Percentiles rank a stretch among this genome's conserved stretches.
Conservation (phyloP, 2,888 invertebrate genomes). For the Anorthoa munda region DNA sequence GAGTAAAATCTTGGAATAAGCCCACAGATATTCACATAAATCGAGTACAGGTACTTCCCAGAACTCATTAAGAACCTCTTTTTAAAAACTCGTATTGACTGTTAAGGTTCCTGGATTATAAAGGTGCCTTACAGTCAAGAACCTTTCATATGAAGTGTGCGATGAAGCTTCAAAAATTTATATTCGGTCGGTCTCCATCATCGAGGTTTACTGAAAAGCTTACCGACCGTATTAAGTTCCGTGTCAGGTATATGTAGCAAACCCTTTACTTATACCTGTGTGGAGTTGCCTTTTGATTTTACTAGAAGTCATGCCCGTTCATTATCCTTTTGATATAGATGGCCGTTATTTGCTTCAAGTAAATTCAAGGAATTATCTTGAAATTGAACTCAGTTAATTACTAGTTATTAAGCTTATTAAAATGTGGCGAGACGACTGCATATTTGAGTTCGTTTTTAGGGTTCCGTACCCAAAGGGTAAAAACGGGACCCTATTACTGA, state of each 20-base stretch:
- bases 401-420: constrained; percentile 24
- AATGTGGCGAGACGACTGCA: constrained; percentile 7
- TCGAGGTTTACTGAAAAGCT: constrained; percentile 65
- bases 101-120: constrained; percentile 35
- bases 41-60: constrained; percentile 2
- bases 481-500: no score
- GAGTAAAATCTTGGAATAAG: no score
- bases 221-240: constrained; percentile 60
- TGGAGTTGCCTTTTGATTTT: constrained; percentile 15
- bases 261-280: constrained; percentile 18
- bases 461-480: no score
- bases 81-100: constrained; percentile 43
- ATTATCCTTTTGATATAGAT: neutral
- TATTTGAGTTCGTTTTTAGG: constrained; percentile 4
- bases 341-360: neutral
- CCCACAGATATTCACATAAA: neutral
- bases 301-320: neutral
- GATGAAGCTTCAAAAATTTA: constrained; percentile 72
- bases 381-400: neutral
- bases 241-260: constrained; percentile 40
- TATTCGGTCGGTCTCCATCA: constrained; percentile 69
- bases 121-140: constrained; percentile 52
- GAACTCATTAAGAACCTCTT: constrained; percentile 60
- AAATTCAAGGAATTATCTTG: neutral
- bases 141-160: constrained; percentile 69